These are phyloP conservation scores for Stegophylla sp. DNA, from an alignment of 2,888 invertebrate genomes.

Conservation along the genomic window DNA sequence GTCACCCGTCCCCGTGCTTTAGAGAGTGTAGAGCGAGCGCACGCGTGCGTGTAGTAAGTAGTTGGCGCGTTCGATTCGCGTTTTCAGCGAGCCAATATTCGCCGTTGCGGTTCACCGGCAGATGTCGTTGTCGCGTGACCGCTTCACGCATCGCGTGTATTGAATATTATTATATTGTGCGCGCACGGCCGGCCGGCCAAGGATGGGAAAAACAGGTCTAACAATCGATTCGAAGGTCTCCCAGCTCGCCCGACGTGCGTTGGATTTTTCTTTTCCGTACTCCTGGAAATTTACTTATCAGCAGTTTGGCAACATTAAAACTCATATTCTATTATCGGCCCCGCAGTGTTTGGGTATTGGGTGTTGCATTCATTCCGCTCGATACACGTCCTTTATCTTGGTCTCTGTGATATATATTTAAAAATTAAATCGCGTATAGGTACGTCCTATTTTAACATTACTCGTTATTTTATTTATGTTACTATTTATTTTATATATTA, in stretches of 20 bases:
- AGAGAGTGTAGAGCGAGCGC: too few relatives aligned
- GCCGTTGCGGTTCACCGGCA: too few relatives aligned
- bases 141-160: too few relatives aligned
- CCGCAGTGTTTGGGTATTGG: not conserved
- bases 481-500: too few relatives aligned
- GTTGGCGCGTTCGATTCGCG: not conserved
- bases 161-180: too few relatives aligned
- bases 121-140: too few relatives aligned
- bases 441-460: too few relatives aligned
- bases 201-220: slow-evolving; percentile 47
- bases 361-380: not conserved
- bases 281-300: slow-evolving; percentile 47
- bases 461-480: too few relatives aligned
- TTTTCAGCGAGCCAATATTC: too few relatives aligned
- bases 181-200: not conserved
- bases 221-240: slow-evolving; percentile 53
- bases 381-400: not conserved
- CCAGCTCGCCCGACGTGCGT: not conserved
- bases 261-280: slow-evolving; percentile 10
- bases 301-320: slow-evolving; percentile 44
- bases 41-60: not conserved
- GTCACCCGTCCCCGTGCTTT: too few relatives aligned
- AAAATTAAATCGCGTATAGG: too few relatives aligned
- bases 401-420: not conserved
- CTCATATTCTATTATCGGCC: slow-evolving; percentile 13